Base-by-base conservation (phyloP, 2,113 vertebrate genomes). In the Brevimyrus niger region DNA sequence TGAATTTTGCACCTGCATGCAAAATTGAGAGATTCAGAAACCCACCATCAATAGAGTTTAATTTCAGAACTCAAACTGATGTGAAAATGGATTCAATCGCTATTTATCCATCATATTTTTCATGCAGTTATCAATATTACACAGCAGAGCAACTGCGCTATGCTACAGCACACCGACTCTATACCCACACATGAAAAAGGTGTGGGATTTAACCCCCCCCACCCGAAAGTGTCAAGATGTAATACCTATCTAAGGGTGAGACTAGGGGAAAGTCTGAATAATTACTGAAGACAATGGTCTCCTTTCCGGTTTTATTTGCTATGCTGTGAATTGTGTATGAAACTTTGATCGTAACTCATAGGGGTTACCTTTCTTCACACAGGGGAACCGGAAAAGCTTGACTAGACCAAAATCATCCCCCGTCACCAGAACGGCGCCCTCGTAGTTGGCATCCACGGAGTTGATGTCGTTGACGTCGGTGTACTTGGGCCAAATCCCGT, bases 401-500 rank as follows among this genome's bases (percentile, higher is more conserved):
- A 99, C 96, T 0, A 99, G 95, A 17, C 98, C 98, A 35, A 97
- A 97, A 91, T 98, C 98, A 90, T 99, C 98, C 0, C 97, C 98
- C 0, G 97, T 97, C 86, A 97, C 98, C 89, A 99, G 91, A 73
- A 97, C 97, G 0, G 97, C 96, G 42, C 96, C 97, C 93, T 90
- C 97, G 92, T 97, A 98, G 95, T 99, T 99, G 76, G 97, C 98
- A 50, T 99, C 98, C 92, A 99, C 98, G 4, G 98, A 98, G 92
- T 99, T 99, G 89, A 99, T 95, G 58, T 97, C 96, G 4, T 92
- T 97, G 50, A 96, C 13, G 0, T 96, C 97, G 55, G 97, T 96
- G 88, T 99, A 99, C 90, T 99, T 99, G 82, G 98, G 97, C 97
- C 98, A 98, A 94, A 99, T 97, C 48, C 98, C 98, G 87, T 95